phyloP scores from a whole-genome alignment of 2,888 invertebrate genomes.

The Geophilus truncorum region DNA sequence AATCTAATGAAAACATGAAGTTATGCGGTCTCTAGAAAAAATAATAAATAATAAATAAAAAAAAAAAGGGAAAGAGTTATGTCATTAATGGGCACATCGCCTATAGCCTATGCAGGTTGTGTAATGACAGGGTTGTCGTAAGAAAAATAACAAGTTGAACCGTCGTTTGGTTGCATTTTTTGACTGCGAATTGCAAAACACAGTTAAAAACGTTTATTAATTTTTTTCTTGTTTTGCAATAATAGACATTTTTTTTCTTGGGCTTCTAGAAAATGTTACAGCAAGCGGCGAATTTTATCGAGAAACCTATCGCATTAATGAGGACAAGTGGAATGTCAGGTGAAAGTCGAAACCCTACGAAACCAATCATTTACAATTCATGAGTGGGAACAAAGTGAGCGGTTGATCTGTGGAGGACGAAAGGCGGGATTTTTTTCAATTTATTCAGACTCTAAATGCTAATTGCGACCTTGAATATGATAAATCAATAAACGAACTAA shows the following conservation, averaged over 20 bases:
- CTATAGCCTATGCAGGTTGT: neutral
- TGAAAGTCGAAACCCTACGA: neutral
- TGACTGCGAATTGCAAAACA: neutral
- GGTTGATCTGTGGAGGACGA: constrained; percentile 10
- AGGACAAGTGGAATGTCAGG: neutral
- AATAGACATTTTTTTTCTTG: too few relatives aligned
- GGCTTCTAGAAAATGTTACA: too few relatives aligned
- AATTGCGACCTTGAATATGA: neutral
- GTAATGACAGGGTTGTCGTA: constrained; percentile 27
- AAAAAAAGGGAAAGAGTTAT: neutral
- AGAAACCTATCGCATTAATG: neutral
- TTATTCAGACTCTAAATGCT: neutral
- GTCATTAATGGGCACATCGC: constrained; percentile 8
- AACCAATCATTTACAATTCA: constrained; percentile 7
- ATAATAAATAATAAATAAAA: neutral
- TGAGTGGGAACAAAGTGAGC: neutral
- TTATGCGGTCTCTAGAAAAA: neutral
- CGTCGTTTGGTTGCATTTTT: neutral
- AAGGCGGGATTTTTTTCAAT: neutral
- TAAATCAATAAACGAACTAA: neutral
- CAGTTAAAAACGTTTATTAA: neutral
- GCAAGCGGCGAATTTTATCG: too few relatives aligned
- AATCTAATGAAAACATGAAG: neutral
- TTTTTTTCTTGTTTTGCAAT: neutral
- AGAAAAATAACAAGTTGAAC: constrained; percentile 1